phyloP scores from a whole-genome alignment of 2,888 invertebrate species.

The Pyrrhosoma nymphula region DNA sequence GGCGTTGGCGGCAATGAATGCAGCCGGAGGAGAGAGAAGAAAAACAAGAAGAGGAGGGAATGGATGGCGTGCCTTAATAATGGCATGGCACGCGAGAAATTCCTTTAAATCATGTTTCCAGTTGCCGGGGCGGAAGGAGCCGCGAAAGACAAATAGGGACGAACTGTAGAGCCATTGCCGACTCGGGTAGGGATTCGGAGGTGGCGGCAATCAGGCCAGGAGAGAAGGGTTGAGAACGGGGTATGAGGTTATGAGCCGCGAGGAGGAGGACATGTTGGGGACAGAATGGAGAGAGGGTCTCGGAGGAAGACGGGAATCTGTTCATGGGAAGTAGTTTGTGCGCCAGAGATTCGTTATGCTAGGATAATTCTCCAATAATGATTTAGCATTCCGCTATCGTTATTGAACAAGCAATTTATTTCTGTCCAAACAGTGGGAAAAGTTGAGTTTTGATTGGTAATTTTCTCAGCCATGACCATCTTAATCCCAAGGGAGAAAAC shows the following conservation, averaged over 20 bases:
- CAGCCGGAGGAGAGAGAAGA: conserved; percentile 23
- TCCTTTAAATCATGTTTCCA: conserved; percentile 61
- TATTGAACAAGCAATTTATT: too few relatives aligned
- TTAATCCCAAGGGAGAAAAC: too few relatives aligned
- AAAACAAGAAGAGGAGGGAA: not conserved
- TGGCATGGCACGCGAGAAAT: conserved; percentile 62
- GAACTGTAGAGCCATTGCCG: not conserved
- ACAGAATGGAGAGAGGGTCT: not conserved
- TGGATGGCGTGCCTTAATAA: conserved; percentile 56
- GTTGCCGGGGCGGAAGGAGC: conserved; percentile 21
- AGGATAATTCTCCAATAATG: not conserved
- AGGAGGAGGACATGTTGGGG: not conserved
- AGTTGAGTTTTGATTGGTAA: too few relatives aligned
- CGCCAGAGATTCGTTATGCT: too few relatives aligned
- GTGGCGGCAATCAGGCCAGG: not conserved
- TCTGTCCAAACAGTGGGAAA: too few relatives aligned
- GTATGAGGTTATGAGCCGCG: not conserved
- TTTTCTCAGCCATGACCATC: too few relatives aligned
- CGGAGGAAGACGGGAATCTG: not conserved
- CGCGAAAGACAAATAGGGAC: conserved; percentile 42
- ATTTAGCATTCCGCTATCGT: not conserved
- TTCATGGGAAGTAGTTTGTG: not conserved
- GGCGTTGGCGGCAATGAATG: conserved; percentile 49
- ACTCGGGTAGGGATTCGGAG: too few relatives aligned
- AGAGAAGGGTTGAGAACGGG: not conserved